Conservation (phyloP, 2,888 invertebrate species). For the Theretra japonica region DNA sequence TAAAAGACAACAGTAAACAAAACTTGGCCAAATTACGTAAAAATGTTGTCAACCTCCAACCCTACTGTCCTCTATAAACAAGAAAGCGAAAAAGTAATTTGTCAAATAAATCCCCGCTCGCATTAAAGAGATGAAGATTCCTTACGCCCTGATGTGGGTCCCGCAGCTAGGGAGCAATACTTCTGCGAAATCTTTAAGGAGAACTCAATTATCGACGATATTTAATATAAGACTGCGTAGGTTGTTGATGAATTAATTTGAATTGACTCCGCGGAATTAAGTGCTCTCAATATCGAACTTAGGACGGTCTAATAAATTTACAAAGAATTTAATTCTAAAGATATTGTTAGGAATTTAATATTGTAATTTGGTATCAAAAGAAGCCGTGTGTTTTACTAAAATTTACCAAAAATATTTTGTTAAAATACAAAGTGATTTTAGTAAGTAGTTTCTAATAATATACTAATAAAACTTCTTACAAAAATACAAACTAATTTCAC, state of each 20-base stretch:
- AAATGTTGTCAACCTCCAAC: slow-evolving; percentile 28
- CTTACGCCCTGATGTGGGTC: slow-evolving; percentile 34
- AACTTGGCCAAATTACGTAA: slow-evolving; percentile 25
- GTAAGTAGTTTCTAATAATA: no score
- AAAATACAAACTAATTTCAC: no score
- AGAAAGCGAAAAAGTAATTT: slow-evolving; percentile 79
- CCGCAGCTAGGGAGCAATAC: slow-evolving; percentile 44
- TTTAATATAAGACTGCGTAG: background rate
- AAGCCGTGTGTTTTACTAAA: no score
- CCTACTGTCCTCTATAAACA: slow-evolving; percentile 54
- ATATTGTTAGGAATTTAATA: no score
- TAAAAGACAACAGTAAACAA: slow-evolving; percentile 10
- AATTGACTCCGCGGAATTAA: background rate
- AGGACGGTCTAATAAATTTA: background rate
- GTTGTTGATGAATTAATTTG: slow-evolving; percentile 5
- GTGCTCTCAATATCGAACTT: background rate
- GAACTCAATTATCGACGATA: background rate
- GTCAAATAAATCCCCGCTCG: slow-evolving; percentile 74
- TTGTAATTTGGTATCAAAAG: no score
- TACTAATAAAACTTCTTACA: no score
- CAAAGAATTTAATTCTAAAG: background rate
- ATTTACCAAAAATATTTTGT: no score
- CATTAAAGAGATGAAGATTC: slow-evolving; percentile 51
- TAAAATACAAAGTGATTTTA: no score
- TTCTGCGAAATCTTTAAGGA: slow-evolving; percentile 17